Evolutionary conservation across 2,888 invertebrate genomes (phyloP), one percentile per base, ranked within the genome.

Genomic region (Eupithecia insigniata): DNA sequence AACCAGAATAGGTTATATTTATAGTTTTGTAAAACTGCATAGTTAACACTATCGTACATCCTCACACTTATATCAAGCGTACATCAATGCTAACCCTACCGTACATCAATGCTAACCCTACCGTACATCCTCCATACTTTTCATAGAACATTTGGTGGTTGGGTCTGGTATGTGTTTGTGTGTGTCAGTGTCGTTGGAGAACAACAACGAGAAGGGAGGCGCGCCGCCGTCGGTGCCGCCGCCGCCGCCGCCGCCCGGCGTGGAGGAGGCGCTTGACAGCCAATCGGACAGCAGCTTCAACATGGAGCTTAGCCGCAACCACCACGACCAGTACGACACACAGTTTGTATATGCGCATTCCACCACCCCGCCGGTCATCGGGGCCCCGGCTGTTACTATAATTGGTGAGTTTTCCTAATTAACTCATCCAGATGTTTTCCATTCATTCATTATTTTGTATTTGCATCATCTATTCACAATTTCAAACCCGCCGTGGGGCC

Each of bases 261-360:
- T 82, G 18, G 90, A 90, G 81, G 90, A 86, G 71, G 64, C 64
- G 1, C 86, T 89, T 87, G 92, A 92, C 81, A 88, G 88, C 84
- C 90, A 90, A 78, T 89, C 89, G 0, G 93, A 93, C 90, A 91
- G 92, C 83, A 95, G 95, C 81, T 97, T 97, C 90, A 96, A 96
- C 80, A 95, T 97, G 92, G 96, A 96, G 88, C 94, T 97, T 78
- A 96, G 95, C 80, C 95, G 95, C 85, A 95, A 96, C 85, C 97
- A 97, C 86, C 96, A 96, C 69, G 94, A 96, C 79, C 96, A 96
- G 78, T 97, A 97, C 83, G 97, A 96, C 67, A 94, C 95, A 68
- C 97, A 97, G 89, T 97, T 97, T 85, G 81, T 77, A 32, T 73
- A 72, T 36, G 79, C 79, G 1, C 74, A 77, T 6, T 46, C 77